Evolutionary conservation across 2,888 invertebrate species (phyloP).

Genomic region (Eupithecia insigniata): DNA sequence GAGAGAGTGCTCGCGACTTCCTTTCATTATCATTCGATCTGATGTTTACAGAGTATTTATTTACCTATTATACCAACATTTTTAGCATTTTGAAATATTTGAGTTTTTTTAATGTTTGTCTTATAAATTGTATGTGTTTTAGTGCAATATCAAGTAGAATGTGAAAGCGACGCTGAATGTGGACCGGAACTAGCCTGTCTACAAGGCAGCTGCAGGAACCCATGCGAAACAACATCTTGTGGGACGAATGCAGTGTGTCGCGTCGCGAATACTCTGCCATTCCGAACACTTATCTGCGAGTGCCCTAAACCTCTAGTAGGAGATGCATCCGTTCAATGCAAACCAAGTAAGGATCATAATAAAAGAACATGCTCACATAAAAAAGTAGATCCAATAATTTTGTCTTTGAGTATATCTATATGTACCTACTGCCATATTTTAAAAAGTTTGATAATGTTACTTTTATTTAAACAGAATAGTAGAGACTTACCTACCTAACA

Average conservation of each 20-base stretch:
- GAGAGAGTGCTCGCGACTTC: neutral
- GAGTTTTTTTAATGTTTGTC: neutral
- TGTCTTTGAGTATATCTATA: too few species aligned
- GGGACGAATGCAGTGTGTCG: slow-evolving; percentile 92
- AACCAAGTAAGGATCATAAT: slow-evolving; percentile 85
- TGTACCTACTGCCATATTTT: neutral
- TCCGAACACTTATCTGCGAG: slow-evolving; percentile 94
- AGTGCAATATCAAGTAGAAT: slow-evolving; percentile 85
- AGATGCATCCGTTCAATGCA: slow-evolving; percentile 93
- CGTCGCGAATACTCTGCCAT: slow-evolving; percentile 93
- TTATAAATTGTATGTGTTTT: slow-evolving; percentile 37
- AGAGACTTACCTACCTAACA: neutral
- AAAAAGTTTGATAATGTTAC: neutral
- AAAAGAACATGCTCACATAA: neutral
- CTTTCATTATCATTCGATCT: neutral
- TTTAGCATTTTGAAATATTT: neutral
- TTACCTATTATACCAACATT: neutral
- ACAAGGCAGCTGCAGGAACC: slow-evolving; percentile 90
- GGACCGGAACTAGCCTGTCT: slow-evolving; percentile 94
- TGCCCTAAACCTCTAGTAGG: slow-evolving; percentile 93
- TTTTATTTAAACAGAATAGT: neutral
- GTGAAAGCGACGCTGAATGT: slow-evolving; percentile 92
- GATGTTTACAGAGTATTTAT: neutral
- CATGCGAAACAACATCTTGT: slow-evolving; percentile 91
- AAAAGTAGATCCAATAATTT: neutral